Evolutionary conservation across 2,888 invertebrate genomes (phyloP).

Genomic region (Melipona beecheii): DNA sequence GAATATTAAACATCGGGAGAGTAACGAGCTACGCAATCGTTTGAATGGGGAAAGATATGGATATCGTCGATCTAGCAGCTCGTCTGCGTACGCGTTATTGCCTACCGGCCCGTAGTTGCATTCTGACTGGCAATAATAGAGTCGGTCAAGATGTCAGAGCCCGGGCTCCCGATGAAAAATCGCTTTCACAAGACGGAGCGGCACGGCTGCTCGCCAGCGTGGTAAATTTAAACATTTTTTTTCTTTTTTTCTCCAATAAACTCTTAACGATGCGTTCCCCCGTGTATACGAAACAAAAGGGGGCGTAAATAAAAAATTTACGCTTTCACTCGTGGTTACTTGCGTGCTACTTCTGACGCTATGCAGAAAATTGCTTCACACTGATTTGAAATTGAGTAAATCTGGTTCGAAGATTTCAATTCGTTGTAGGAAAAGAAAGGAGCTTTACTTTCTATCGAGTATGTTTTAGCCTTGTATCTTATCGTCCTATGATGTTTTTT

Average conservation of each 20-base stretch:
- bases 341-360: background rate
- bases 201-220: background rate
- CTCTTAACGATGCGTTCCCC: background rate
- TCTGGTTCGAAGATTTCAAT: too few relatives aligned
- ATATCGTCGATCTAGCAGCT: slow-evolving; percentile 21
- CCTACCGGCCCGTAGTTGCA: slow-evolving; percentile 10
- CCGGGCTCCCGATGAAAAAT: slow-evolving; percentile 1
- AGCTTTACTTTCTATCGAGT: too few relatives aligned
- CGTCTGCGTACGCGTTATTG: slow-evolving; percentile 27
- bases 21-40: slow-evolving; percentile 41
- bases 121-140: slow-evolving; percentile 8
- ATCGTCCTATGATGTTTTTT: too few relatives aligned
- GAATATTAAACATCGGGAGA: slow-evolving; percentile 53
- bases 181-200: background rate
- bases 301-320: background rate
- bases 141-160: background rate
- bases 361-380: too few relatives aligned
- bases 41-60: slow-evolving; percentile 5
- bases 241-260: slow-evolving; percentile 14
- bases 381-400: too few relatives aligned
- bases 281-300: background rate
- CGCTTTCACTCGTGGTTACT: background rate
- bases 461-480: too few relatives aligned
- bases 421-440: too few relatives aligned
- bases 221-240: background rate